Conservation (phyloP, 2,797 vertebrate genomes). For the Gambelia wislizenii region DNA sequence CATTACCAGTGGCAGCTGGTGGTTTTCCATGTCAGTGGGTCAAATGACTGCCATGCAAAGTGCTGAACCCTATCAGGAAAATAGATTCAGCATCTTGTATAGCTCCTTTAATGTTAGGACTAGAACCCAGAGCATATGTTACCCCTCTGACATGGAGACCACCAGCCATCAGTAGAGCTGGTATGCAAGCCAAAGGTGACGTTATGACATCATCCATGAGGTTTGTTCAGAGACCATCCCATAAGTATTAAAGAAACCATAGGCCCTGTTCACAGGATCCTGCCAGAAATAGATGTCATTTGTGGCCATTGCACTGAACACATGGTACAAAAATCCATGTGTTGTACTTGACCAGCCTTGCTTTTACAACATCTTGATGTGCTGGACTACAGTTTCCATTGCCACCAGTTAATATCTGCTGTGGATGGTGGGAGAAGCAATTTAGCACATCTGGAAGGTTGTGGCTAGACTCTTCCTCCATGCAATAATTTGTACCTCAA, state of each 20-base stretch:
- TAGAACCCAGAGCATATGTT: too few species aligned
- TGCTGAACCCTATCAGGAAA: too few species aligned
- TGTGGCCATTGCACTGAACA: background rate
- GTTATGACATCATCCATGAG: background rate
- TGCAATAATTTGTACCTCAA: background rate
- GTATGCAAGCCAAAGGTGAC: too few species aligned
- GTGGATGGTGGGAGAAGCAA: background rate
- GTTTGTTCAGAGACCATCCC: background rate
- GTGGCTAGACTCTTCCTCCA: background rate
- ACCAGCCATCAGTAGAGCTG: too few species aligned
- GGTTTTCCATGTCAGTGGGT: too few species aligned
- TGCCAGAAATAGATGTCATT: background rate
- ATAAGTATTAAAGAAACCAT: background rate
- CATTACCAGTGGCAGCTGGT: background rate
- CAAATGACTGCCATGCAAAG: too few species aligned
- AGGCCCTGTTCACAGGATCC: background rate
- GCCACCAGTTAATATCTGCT: background rate
- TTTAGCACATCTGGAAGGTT: background rate
- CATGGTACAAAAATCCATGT: background rate
- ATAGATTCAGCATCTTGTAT: too few species aligned
- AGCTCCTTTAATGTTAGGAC: too few species aligned
- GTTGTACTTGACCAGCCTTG: background rate
- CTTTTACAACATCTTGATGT: background rate
- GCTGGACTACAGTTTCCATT: background rate
- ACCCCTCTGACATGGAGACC: too few species aligned